Percentiles rank a stretch among this genome's conserved stretches.
phyloP scores from a whole-genome alignment of 2,888 invertebrate species.

The Eucera pruinosa region DNA sequence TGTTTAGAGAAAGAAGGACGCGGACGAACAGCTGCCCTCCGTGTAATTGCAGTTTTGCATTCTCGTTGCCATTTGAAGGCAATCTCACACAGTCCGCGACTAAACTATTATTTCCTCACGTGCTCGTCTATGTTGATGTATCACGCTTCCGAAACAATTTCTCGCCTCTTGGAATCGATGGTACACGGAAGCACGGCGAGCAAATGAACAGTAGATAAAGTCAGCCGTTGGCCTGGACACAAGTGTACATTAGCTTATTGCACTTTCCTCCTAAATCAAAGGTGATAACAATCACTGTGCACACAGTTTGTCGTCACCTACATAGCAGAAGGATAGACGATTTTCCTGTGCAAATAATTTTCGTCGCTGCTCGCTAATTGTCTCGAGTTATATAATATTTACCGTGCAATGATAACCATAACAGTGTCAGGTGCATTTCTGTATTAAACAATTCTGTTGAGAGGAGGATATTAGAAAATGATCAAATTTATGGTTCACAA shows the following conservation, averaged over 20 bases:
- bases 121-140: not conserved
- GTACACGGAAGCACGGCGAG: not conserved
- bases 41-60: not conserved
- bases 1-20: too few relatives aligned
- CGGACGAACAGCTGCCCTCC: not conserved
- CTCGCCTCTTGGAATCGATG: not conserved
- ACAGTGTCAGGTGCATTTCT: not conserved
- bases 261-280: constrained; percentile 21
- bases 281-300: constrained; percentile 15
- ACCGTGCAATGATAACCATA: not conserved
- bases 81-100: not conserved
- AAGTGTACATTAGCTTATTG: constrained; percentile 21
- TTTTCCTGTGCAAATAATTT: not conserved
- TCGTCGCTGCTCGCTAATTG: not conserved
- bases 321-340: not conserved
- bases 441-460: not conserved
- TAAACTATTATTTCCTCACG: constrained; percentile 21
- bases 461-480: too few relatives aligned
- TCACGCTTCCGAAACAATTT: constrained; percentile 16
- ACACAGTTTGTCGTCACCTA: constrained; percentile 1
- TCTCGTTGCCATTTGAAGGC: not conserved
- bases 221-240: constrained; percentile 24
- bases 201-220: constrained; percentile 27
- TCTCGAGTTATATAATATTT: constrained; percentile 3
- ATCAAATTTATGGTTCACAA: too few relatives aligned